Conservation (phyloP, 2,888 invertebrate species). For the Volucella inanis region DNA sequence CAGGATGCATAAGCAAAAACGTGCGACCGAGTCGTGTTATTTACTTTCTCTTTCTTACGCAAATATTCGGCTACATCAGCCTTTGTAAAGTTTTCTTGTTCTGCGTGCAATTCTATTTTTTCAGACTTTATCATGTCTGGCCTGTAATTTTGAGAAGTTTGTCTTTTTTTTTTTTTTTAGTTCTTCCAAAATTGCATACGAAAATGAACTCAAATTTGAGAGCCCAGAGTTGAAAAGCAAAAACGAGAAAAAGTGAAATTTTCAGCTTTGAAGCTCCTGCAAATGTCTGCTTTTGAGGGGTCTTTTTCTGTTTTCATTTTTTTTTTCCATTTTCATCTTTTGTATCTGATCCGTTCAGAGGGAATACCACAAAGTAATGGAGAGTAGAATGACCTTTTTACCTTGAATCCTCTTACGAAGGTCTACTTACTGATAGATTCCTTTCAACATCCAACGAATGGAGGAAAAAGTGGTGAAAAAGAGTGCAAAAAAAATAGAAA, state of each 20-base stretch:
- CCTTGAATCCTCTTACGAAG: constrained; percentile 40
- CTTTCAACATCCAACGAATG: not conserved
- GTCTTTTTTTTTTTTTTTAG: not conserved
- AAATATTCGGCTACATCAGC: not conserved
- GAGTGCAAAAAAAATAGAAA: not conserved
- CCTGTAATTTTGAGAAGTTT: constrained; percentile 28
- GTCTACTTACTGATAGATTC: constrained; percentile 9
- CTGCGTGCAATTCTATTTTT: constrained; percentile 28
- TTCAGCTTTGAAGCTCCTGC: not conserved
- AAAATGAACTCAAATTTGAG: constrained; percentile 20
- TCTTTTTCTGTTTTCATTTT: constrained; percentile 6
- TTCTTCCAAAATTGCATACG: constrained; percentile 13
- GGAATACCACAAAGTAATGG: constrained; percentile 1
- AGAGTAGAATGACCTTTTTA: constrained; percentile 42
- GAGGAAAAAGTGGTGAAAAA: not conserved
- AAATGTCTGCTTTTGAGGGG: not conserved
- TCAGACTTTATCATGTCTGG: not conserved
- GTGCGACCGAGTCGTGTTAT: too few relatives aligned
- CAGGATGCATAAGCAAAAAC: too few relatives aligned
- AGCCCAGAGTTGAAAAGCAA: not conserved
- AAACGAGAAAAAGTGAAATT: constrained; percentile 37
- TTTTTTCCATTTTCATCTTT: too few relatives aligned
- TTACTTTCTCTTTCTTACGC: too few relatives aligned
- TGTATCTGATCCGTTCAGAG: not conserved
- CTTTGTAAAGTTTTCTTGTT: constrained; percentile 34